A percentile compares a stretch with the other conserved stretches of the same genome.
Conservation (phyloP, 2,888 invertebrate species). For the Arrhopalites spinosus region DNA sequence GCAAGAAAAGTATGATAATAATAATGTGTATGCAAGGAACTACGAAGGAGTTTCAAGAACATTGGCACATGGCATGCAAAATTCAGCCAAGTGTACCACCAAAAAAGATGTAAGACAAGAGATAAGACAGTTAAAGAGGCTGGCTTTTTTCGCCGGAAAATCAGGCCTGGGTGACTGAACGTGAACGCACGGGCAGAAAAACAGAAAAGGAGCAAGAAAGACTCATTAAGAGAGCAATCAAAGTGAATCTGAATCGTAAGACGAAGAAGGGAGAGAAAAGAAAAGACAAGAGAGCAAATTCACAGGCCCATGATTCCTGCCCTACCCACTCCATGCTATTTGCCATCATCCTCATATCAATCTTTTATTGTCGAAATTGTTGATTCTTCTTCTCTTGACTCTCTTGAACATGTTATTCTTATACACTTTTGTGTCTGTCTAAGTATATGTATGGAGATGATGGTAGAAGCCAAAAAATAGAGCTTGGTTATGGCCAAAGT, state of each 20-base stretch:
- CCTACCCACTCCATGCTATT: constrained; percentile 32
- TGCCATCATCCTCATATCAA: constrained; percentile 26
- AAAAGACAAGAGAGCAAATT: constrained; percentile 21
- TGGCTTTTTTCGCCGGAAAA: constrained; percentile 20
- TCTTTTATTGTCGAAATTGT: constrained; percentile 25
- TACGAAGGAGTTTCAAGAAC: neutral
- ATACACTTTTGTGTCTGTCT: no score
- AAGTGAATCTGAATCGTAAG: constrained; percentile 21
- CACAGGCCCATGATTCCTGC: constrained; percentile 29
- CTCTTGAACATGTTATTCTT: no score
- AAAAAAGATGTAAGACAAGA: constrained; percentile 13
- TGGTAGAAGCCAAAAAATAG: neutral
- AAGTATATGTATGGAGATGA: no score
- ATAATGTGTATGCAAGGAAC: no score
- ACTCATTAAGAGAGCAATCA: constrained; percentile 31
- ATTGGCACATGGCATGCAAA: constrained; percentile 6
- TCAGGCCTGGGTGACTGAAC: constrained; percentile 22
- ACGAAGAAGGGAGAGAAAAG: constrained; percentile 16
- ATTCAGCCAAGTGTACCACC: constrained; percentile 26
- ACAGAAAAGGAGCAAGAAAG: neutral
- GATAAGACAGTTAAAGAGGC: neutral
- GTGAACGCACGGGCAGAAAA: constrained; percentile 8
- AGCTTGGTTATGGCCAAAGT: constrained; percentile 26
- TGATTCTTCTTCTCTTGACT: constrained; percentile 9
- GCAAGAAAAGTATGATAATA: no score